Conservation (phyloP, 2,797 vertebrate genomes). For the Oryzias dopingdopingensis region DNA sequence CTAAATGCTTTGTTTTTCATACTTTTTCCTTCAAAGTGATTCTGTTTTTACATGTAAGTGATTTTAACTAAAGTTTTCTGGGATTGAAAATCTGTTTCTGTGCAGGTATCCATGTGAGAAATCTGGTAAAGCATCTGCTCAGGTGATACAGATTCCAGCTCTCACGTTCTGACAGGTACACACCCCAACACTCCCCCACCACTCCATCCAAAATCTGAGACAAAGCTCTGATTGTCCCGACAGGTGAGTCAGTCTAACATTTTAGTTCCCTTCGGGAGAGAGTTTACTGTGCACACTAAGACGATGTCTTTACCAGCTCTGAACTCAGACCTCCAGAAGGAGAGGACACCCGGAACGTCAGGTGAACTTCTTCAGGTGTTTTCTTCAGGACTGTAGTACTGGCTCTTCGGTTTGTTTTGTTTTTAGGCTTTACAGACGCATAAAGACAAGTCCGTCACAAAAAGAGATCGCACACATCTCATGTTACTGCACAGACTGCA, state of each 20-base stretch:
- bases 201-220: slow-evolving; percentile 48
- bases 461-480: no score
- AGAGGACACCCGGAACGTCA: no score
- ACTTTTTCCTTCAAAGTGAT: neutral
- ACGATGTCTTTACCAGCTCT: slow-evolving; percentile 8
- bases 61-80: slow-evolving; percentile 36
- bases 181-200: slow-evolving; percentile 39
- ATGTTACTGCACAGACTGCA: no score
- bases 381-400: no score
- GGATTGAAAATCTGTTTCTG: neutral
- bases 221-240: slow-evolving; percentile 70
- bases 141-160: slow-evolving; percentile 38
- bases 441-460: no score
- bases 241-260: slow-evolving; percentile 45
- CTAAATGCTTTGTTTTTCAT: neutral
- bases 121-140: slow-evolving; percentile 42
- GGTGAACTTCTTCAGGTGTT: no score
- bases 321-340: neutral
- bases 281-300: slow-evolving; percentile 13
- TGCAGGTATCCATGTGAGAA: slow-evolving; percentile 3
- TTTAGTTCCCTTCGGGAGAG: slow-evolving; percentile 63
- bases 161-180: slow-evolving; percentile 59
- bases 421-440: no score
- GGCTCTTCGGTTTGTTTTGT: no score
- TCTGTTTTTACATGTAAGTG: slow-evolving; percentile 46